phyloP scores from a whole-genome alignment of 2,888 invertebrate genomes.

The Seladonia tumulorum region DNA sequence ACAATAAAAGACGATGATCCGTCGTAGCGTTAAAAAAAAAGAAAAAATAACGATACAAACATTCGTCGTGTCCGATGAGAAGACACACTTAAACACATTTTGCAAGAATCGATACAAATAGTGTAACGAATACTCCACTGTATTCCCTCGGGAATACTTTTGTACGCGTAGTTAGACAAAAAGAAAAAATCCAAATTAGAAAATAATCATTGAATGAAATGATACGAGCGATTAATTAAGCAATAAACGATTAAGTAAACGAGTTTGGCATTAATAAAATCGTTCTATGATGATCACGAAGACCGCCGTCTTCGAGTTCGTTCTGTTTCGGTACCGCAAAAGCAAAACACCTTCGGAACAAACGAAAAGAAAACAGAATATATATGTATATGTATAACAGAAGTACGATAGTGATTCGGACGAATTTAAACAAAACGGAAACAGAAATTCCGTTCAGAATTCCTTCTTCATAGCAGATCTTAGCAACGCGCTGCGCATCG shows the following conservation, averaged over 20 bases:
- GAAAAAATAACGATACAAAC: neutral
- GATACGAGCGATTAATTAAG: conserved; percentile 5
- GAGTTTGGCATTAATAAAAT: neutral
- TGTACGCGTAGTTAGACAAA: neutral
- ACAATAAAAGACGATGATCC: conserved; percentile 15
- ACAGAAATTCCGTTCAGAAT: conserved; percentile 35
- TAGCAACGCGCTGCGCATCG: conserved; percentile 88
- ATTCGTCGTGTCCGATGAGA: neutral
- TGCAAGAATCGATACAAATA: conserved; percentile 40
- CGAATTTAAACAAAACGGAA: neutral
- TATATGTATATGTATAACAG: neutral
- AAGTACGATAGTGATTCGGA: conserved; percentile 19
- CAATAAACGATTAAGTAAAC: conserved; percentile 13
- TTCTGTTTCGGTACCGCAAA: neutral
- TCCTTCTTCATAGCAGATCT: conserved; percentile 87
- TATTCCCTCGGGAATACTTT: neutral
- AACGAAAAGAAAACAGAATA: conserved; percentile 9
- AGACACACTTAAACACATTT: conserved; percentile 32
- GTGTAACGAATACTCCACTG: conserved; percentile 16
- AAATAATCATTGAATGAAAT: neutral
- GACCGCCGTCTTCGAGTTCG: neutral
- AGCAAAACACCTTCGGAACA: conserved; percentile 14
- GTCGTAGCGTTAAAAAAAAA: conserved; percentile 16
- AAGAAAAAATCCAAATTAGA: neutral
- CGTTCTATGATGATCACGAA: neutral